Conservation (phyloP, 2,113 vertebrate genomes). For the Barnardius zonarius region DNA sequence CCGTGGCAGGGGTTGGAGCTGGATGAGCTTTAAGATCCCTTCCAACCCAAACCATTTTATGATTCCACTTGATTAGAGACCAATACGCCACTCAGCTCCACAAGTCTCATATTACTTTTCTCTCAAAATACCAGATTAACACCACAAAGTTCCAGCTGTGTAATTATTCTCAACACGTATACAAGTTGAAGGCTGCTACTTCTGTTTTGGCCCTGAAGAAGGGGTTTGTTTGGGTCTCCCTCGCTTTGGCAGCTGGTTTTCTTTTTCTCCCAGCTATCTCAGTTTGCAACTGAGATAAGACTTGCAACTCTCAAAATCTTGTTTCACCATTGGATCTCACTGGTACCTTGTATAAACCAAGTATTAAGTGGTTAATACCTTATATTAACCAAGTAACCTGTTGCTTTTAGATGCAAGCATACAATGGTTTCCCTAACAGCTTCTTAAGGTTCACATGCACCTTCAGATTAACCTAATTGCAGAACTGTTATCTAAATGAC, state of each 20-base stretch:
- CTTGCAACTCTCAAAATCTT: neutral
- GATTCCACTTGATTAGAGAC: neutral
- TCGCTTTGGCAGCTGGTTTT: neutral
- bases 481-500: conserved; percentile 9
- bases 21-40: neutral
- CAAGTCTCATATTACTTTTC: neutral
- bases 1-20: neutral
- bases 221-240: neutral
- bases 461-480: conserved; percentile 9
- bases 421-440: neutral
- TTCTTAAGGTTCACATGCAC: neutral
- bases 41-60: neutral
- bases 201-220: neutral
- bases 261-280: neutral
- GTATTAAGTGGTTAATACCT: neutral
- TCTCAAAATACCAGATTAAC: neutral
- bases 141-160: neutral
- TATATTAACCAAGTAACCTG: neutral
- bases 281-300: neutral
- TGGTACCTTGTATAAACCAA: neutral
- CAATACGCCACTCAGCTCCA: neutral
- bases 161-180: neutral
- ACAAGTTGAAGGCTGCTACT: neutral
- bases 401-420: neutral
- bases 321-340: neutral